Percentiles rank a stretch among this genome's conserved stretches.
Evolutionary conservation across 2,888 invertebrate genomes (phyloP).

Genomic region (Sarcophaga caerulescens): DNA sequence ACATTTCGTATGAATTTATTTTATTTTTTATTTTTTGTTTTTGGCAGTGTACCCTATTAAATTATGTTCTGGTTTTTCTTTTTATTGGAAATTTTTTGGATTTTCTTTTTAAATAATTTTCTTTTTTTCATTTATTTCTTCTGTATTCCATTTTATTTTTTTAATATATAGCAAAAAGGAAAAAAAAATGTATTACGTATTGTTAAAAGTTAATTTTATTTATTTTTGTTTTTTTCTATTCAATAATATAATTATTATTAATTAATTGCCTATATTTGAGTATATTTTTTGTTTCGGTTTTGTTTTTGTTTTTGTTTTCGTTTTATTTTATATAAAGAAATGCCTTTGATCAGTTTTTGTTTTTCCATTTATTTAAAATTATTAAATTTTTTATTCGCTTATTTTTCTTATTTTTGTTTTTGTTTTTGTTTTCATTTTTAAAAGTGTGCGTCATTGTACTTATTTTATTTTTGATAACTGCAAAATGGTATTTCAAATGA

Average conservation of each 20-base stretch:
- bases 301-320: background rate
- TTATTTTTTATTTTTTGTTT: conserved; percentile 15
- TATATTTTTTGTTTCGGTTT: conserved; percentile 42
- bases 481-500: conserved; percentile 19
- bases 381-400: conserved; percentile 7
- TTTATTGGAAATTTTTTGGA: conserved; percentile 7
- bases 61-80: conserved; percentile 30
- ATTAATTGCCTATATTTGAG: conserved; percentile 34
- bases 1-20: background rate
- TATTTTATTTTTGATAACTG: conserved; percentile 40
- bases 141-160: conserved; percentile 9
- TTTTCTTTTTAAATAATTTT: background rate
- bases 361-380: conserved; percentile 71
- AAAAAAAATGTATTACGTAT: conserved; percentile 48
- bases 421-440: conserved; percentile 68
- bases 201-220: conserved; percentile 17
- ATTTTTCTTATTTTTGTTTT: conserved; percentile 64
- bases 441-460: conserved; percentile 64
- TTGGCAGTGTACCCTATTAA: conserved; percentile 61
- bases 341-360: conserved; percentile 68
- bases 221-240: background rate
- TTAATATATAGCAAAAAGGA: conserved; percentile 31
- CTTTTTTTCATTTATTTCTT: conserved; percentile 1
- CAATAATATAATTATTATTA: conserved; percentile 40
- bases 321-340: conserved; percentile 52